phyloP scores from a whole-genome alignment of 2,888 invertebrate species.

The Luperina testacea region DNA sequence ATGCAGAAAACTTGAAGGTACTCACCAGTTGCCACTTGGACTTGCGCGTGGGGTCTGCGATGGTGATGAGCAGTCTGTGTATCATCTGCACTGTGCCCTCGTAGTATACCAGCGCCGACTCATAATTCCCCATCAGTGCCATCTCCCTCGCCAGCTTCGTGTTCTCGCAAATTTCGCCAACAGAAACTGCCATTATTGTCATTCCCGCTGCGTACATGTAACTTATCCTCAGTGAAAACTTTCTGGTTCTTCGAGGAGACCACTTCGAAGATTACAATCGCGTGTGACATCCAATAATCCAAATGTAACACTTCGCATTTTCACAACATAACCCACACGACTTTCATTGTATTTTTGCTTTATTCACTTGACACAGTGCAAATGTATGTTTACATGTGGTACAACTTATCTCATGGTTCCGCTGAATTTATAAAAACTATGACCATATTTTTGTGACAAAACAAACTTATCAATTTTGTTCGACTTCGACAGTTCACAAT shows the following conservation, averaged over 20 bases:
- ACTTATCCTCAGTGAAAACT: slow-evolving; percentile 81
- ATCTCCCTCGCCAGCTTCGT: slow-evolving; percentile 98
- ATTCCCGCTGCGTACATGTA: slow-evolving; percentile 90
- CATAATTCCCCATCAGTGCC: slow-evolving; percentile 98
- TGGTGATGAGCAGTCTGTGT: slow-evolving; percentile 94
- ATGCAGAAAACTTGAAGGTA: slow-evolving; percentile 62
- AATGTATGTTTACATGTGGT: slow-evolving; percentile 66
- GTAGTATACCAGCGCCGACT: slow-evolving; percentile 97
- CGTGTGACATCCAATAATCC: slow-evolving; percentile 82
- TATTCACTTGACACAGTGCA: slow-evolving; percentile 69
- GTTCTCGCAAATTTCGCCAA: slow-evolving; percentile 98
- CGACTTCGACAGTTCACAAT: slow-evolving; percentile 76
- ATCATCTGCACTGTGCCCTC: slow-evolving; percentile 98
- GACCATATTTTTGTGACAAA: slow-evolving; percentile 80
- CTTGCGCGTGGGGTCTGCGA: slow-evolving; percentile 94
- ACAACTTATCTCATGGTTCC: slow-evolving; percentile 78
- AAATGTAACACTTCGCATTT: slow-evolving; percentile 83
- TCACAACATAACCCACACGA: slow-evolving; percentile 74
- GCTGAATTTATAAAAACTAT: slow-evolving; percentile 74
- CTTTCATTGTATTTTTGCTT: slow-evolving; percentile 67
- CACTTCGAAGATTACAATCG: slow-evolving; percentile 78
- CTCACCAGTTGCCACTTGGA: slow-evolving; percentile 97
- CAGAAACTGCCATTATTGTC: slow-evolving; percentile 96
- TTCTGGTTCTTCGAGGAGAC: slow-evolving; percentile 74
- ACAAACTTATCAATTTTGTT: slow-evolving; percentile 85